Evolutionary conservation across 2,113 vertebrate genomes (phyloP).

Genomic region (Galeopterus variegatus): DNA sequence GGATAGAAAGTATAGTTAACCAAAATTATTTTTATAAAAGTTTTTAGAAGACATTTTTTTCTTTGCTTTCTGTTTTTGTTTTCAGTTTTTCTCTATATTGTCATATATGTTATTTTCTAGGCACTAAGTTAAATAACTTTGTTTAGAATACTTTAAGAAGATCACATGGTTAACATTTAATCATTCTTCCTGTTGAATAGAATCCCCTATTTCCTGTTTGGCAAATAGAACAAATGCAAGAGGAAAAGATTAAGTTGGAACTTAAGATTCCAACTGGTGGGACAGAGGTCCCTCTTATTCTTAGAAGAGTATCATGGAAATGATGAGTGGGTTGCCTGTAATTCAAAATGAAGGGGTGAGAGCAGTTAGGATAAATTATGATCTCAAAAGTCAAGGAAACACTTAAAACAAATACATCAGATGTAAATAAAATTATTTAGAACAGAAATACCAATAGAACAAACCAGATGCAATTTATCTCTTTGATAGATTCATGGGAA

Average conservation of each 20-base stretch:
- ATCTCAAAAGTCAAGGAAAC: constrained; percentile 42
- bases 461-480: constrained; percentile 44
- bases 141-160: neutral
- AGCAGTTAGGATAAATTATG: constrained; percentile 53
- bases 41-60: neutral
- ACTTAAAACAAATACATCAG: constrained; percentile 48
- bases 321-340: neutral
- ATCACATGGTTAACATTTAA: neutral
- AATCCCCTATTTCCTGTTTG: neutral
- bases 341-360: constrained; percentile 44
- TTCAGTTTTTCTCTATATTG: neutral
- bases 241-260: neutral
- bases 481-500: constrained; percentile 24
- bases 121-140: neutral
- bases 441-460: constrained; percentile 43
- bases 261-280: constrained; percentile 1
- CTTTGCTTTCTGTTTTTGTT: neutral
- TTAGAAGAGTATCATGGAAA: neutral
- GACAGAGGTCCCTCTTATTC: neutral
- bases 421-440: constrained; percentile 36
- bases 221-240: neutral
- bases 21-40: neutral
- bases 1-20: neutral
- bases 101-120: constrained; percentile 29
- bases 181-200: neutral